Evolutionary conservation across 2,797 vertebrate species (phyloP), one percentile per base, ranked within the genome.

Genomic region (Gambelia wislizenii): DNA sequence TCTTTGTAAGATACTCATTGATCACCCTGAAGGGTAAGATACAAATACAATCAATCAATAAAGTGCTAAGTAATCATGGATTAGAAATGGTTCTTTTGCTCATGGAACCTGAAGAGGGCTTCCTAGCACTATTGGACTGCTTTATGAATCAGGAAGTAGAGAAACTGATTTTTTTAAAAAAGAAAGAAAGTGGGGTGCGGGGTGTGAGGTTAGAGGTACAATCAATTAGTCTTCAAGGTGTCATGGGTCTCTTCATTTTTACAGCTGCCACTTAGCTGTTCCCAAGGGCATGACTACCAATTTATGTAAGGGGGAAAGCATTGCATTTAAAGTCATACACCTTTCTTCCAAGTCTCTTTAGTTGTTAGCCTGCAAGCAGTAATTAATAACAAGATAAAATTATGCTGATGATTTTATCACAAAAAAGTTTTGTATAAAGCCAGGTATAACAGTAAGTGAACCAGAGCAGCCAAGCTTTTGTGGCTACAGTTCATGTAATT

Each of bases 71-170:
- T 1, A 2, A 33, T 0, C 0, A 5, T n/a, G n/a, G 39, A 59
- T 54, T 49, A 2, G 75, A 78, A 77, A 39, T 0, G 0, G 14
- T 85, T 30, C 70, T 9, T 75, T 84, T 67, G 84, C 91, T 49
- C 0, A 0, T 2, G 0, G 84, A 88, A 89, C 91, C 90, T 92
- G 92, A 87, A 90, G 88, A 88, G 85, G 89, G 87, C 92, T 91
- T 88, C 88, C 47, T 7, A 89, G 90, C 67, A 42, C 56, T 81
- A 44, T 74, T 70, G 61, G 70, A 70, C 13, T 64, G 44, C 49
- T 90, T 77, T 47, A 83, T 47, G 42, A 56, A 64, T 33, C 54
- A 79, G 8, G 64, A 64, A 36, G 7, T 39, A 80, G 30, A 72
- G 75, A 52, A 61, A 25, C 36, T 25, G 30, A 76, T n/a, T n/a